Percentiles rank a stretch among this genome's conserved stretches.
phyloP scores from a whole-genome alignment of 2,113 vertebrate species.

The Seriola aureovittata region DNA sequence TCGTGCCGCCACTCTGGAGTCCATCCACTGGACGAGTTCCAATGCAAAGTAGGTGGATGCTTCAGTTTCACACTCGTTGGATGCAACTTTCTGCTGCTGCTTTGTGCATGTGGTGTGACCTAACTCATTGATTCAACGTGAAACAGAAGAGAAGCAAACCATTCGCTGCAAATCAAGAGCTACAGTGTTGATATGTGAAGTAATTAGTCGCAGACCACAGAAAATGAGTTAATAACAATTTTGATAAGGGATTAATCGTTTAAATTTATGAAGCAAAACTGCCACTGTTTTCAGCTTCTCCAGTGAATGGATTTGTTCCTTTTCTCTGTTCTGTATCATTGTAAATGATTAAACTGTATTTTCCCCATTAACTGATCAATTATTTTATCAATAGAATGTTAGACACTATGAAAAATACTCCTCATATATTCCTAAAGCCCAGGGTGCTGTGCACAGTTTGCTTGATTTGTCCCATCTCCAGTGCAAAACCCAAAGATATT shows the following conservation, averaged over 20 bases:
- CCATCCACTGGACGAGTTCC: constrained; percentile 78
- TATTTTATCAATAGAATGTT: neutral
- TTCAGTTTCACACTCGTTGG: neutral
- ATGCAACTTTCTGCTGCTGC: constrained; percentile 29
- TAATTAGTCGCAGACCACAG: neutral
- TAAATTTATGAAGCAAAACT: neutral
- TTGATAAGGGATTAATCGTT: neutral
- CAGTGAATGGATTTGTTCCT: neutral
- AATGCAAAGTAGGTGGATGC: constrained; percentile 73
- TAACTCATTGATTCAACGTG: neutral
- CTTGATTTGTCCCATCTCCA: neutral
- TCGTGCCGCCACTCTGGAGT: constrained; percentile 70
- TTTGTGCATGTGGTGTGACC: neutral
- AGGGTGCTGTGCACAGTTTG: neutral
- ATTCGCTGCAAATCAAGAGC: neutral
- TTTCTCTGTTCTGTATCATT: neutral
- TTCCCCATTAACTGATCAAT: neutral
- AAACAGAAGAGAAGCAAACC: neutral
- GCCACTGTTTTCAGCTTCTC: neutral
- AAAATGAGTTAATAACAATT: neutral
- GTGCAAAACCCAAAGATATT: neutral
- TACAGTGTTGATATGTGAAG: neutral
- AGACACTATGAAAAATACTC: neutral
- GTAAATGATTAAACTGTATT: neutral
- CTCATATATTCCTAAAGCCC: neutral